phyloP scores from a whole-genome alignment of 2,113 vertebrate species.

The Mus musculus region DNA sequence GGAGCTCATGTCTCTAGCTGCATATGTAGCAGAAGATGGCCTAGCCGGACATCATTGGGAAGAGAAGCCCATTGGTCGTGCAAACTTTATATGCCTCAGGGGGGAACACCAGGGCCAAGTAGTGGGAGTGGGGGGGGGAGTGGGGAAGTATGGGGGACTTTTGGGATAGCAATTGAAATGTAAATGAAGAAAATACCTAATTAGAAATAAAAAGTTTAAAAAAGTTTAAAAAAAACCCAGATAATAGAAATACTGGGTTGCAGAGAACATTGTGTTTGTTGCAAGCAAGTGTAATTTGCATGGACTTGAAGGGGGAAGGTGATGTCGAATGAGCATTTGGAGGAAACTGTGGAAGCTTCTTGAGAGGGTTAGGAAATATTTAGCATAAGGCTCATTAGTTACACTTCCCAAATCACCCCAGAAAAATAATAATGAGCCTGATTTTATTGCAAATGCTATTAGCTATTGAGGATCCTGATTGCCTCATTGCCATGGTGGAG shows the following conservation, averaged over 20 bases:
- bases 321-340: background rate
- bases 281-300: background rate
- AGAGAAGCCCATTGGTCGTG: too few relatives aligned
- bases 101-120: too few relatives aligned
- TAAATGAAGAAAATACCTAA: too few relatives aligned
- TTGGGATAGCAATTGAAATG: too few relatives aligned
- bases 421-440: background rate
- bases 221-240: too few relatives aligned
- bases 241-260: background rate
- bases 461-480: background rate
- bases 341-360: background rate
- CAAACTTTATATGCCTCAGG: too few relatives aligned
- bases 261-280: background rate
- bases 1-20: too few relatives aligned
- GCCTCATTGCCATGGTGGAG: background rate
- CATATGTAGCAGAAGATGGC: too few relatives aligned
- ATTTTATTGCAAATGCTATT: background rate
- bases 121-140: too few relatives aligned
- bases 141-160: too few relatives aligned
- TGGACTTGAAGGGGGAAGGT: background rate
- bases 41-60: too few relatives aligned
- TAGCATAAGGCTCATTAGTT: background rate
- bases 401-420: background rate
- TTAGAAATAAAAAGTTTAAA: too few relatives aligned
- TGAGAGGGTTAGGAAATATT: background rate